These are phyloP conservation scores for Cebus imitator DNA, from an alignment of 2,113 vertebrate genomes.

Conservation along the genomic window DNA sequence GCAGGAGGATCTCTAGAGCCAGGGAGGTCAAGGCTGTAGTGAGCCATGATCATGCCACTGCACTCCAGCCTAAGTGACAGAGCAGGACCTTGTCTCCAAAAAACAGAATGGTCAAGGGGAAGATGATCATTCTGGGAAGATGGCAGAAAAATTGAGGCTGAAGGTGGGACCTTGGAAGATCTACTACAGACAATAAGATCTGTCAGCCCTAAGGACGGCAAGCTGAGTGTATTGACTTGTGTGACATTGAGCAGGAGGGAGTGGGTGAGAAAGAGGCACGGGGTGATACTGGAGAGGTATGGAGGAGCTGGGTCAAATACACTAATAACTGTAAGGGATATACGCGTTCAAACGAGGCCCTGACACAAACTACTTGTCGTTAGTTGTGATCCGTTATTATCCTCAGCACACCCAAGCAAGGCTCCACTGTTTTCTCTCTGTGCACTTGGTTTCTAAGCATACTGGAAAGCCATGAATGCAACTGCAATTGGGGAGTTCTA, in stretches of 20 bases:
- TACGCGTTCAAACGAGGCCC: background rate
- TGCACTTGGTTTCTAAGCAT: background rate
- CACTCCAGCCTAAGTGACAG: too few species aligned
- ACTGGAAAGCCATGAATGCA: background rate
- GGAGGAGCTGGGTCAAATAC: background rate
- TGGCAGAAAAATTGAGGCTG: background rate
- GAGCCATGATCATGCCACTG: too few species aligned
- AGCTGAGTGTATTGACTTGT: accelerated
- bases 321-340: background rate
- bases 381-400: accelerated
- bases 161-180: background rate
- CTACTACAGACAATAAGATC: background rate
- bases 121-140: background rate
- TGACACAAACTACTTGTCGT: background rate
- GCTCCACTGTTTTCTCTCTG: background rate
- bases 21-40: too few species aligned
- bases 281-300: background rate
- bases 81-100: background rate
- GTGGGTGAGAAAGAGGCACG: background rate
- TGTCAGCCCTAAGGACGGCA: background rate
- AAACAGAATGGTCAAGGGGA: background rate
- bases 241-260: background rate
- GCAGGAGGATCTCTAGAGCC: too few species aligned
- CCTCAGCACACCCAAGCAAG: background rate
- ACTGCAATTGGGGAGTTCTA: background rate